Evolutionary conservation across 2,797 vertebrate species (phyloP).

Genomic region (Sebastes umbrosus): DNA sequence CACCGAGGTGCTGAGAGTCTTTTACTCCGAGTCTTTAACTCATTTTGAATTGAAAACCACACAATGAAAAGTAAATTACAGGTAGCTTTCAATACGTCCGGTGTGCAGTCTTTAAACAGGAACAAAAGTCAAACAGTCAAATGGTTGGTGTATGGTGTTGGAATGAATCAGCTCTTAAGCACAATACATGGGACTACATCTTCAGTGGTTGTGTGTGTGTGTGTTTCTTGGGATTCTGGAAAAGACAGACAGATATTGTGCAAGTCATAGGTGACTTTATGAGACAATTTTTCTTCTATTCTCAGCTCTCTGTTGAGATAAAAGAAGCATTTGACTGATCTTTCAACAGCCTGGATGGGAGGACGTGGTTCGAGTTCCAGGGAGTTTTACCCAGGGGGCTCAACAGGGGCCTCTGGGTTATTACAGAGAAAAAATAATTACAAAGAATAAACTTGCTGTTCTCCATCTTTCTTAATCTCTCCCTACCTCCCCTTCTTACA

Average conservation of each 20-base stretch:
- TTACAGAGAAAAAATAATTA: conserved; percentile 10
- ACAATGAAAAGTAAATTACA: conserved; percentile 45
- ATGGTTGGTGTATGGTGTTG: not conserved
- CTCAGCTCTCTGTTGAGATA: conserved; percentile 2
- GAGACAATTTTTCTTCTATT: not conserved
- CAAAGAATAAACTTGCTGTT: conserved; percentile 8
- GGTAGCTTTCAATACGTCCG: not conserved
- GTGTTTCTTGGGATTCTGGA: not conserved
- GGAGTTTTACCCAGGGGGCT: conserved; percentile 7
- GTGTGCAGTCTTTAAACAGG: not conserved
- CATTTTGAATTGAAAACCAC: conserved; percentile 55
- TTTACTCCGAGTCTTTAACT: conserved; percentile 52
- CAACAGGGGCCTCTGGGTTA: conserved; percentile 12
- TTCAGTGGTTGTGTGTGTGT: not conserved
- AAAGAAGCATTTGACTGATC: conserved; percentile 20
- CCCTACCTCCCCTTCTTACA: not conserved
- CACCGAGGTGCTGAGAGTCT: conserved; percentile 52
- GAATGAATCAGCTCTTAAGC: not conserved
- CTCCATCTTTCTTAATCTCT: not conserved
- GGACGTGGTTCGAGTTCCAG: conserved; percentile 5
- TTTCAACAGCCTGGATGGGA: not conserved
- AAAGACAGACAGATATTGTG: not conserved
- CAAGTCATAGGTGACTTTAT: not conserved
- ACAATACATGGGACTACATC: not conserved
- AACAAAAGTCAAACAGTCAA: conserved; percentile 21